A percentile compares a stretch with the other conserved stretches of the same genome.
Conservation (phyloP, 2,797 vertebrate species). For the Aphelocoma californica region DNA sequence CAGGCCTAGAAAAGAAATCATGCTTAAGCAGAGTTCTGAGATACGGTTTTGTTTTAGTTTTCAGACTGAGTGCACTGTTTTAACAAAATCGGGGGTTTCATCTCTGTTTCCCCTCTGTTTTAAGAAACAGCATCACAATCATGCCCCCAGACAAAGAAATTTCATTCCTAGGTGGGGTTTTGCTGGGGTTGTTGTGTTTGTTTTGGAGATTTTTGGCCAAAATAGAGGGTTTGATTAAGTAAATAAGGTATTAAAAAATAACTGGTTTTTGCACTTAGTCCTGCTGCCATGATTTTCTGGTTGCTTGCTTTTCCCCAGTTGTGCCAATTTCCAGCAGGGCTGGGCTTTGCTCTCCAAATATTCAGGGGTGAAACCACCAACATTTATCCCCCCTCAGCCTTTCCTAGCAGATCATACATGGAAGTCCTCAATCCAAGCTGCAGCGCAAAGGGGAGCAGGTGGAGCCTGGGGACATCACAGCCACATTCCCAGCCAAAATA, state of each 20-base stretch:
- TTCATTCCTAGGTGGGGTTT: background rate
- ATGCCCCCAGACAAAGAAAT: background rate
- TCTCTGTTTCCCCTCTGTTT: background rate
- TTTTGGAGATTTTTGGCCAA: background rate
- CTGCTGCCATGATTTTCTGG: background rate
- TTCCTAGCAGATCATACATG: accelerated
- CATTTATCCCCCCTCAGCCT: accelerated
- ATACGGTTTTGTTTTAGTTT: background rate
- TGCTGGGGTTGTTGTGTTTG: accelerated
- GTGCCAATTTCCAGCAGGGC: background rate
- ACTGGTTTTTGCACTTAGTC: background rate
- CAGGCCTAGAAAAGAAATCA: background rate
- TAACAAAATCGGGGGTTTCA: background rate
- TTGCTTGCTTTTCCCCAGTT: accelerated
- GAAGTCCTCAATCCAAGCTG: background rate
- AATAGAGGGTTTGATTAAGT: background rate
- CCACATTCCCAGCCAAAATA: background rate
- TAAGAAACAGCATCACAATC: background rate
- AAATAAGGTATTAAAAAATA: background rate
- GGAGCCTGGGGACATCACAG: background rate
- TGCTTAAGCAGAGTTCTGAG: background rate
- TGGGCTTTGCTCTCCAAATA: background rate
- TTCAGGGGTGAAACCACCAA: background rate
- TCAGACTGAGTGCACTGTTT: background rate
- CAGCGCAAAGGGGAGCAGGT: background rate